phyloP scores from a whole-genome alignment of 2,888 invertebrate species.

The Seira musarum region DNA sequence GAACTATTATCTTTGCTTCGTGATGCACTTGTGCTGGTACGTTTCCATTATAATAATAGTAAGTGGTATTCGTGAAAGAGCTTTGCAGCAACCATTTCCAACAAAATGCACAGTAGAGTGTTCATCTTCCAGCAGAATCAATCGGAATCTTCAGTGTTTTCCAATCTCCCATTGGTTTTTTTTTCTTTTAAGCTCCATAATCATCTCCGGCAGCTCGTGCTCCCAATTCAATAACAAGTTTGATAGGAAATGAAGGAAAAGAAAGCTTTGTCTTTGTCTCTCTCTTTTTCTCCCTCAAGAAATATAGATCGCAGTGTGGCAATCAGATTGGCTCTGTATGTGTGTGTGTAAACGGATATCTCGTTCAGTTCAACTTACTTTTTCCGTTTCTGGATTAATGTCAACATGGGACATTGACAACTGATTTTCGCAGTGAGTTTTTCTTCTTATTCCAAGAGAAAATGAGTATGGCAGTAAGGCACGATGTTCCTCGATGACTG shows the following conservation, averaged over 20 bases:
- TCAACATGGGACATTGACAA: conserved; percentile 62
- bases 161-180: conserved; percentile 1
- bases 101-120: too few relatives aligned
- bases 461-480: conserved; percentile 24
- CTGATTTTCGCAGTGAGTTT: conserved; percentile 49
- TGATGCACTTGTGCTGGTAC: too few relatives aligned
- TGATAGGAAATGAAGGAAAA: conserved; percentile 14
- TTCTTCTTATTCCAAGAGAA: conserved; percentile 17
- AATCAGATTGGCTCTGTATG: conserved; percentile 52
- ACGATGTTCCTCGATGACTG: too few relatives aligned
- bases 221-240: too few relatives aligned
- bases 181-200: conserved; percentile 1
- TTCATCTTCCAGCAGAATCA: too few relatives aligned
- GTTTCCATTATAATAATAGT: too few relatives aligned
- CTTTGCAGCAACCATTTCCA: too few relatives aligned
- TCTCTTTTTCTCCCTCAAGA: conserved; percentile 27
- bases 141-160: too few relatives aligned
- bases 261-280: conserved; percentile 14
- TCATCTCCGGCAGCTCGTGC: not conserved
- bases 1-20: too few relatives aligned
- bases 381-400: conserved; percentile 53
- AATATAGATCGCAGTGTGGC: conserved; percentile 4
- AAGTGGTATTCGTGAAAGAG: too few relatives aligned
- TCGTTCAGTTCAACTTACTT: not conserved
- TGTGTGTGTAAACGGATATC: conserved; percentile 48